Base-by-base conservation (phyloP, 2,113 vertebrate species). In the Megaptera novaeangliae region DNA sequence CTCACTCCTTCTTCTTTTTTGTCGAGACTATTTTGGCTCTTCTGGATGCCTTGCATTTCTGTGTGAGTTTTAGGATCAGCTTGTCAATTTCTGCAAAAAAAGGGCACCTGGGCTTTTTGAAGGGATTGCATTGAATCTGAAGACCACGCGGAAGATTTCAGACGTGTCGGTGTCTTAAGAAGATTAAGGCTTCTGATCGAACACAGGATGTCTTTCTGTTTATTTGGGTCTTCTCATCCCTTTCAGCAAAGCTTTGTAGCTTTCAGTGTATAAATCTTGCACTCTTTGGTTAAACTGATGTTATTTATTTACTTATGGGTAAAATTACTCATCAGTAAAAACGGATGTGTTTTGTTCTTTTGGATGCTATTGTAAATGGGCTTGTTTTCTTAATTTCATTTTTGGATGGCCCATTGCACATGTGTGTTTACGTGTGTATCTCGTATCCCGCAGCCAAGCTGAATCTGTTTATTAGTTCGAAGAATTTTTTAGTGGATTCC, bases 241-340 rank as follows among this genome's bases (percentile, higher is more conserved):
- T 66, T 34, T 66, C 11, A 3, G 52, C 77, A 80, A 14, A 11
- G 10, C 23, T 61, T 61, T 1, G 7, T 15, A 61, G 9, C 25
- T 69, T 6, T 20, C 64, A 1, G 3, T 1, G 15, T 18, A 13
- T 6, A 8, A 0, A 1, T 7, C 52, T 17, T 8, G 7, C n/a
- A 5, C 20, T 15, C 12, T 23, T 80, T 36, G 34, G 34, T 39
- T 25, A 17, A 57, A 27, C 31, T 23, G 9, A 18, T 12, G 3
- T 20, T 23, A 59, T 23, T 27, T 61, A 61, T 27, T 27, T 61
- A 4, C 4, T 25, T 27, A 61, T 29, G 23, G 25, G 59, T 61
- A 61, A 61, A 61, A 27, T 29, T 12, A 61, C 10, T 27, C 25
- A 12, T 29, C 25, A 0, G 59, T 27, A 20, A 10, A 34, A 21